Base-by-base conservation (phyloP, 1,140 invertebrate species). In the Papilio helenus region DNA sequence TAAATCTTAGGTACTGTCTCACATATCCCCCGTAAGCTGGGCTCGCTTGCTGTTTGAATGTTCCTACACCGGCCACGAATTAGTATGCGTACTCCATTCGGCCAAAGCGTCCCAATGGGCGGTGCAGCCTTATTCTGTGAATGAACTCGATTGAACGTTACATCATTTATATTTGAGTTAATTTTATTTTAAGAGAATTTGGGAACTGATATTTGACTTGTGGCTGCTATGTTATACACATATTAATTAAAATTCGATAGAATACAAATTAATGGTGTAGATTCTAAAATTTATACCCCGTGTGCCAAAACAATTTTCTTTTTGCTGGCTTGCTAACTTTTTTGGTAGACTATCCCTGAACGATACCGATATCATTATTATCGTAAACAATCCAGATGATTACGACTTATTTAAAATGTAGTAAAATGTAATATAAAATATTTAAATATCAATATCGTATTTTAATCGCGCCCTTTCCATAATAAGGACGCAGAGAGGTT, bases 81-180 rank as follows among this genome's bases (percentile, higher is more conserved):
- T 94, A 93, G 92, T 94, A 94, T 94, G 93, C 93, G 90, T 86
- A 88, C 88, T 90, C 84, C 91, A 93, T 93, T 91, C 91, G 83
- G 83, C 79, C 88, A 85, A 82, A 79, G 82, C 79, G 89, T 88
- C 89, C 90, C 91, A 83, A 87, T 90, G 90, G 91, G 86, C 87
- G 82, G 58, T 79, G 85, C 80, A 80, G 80, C 72, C 86, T 87
- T 94, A 94, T 94, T 94, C 93, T 89, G 84, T 86, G 79, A 81
- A 46, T 73, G 72, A 42, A 68, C 55, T 20, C 80, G n/a, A 23
- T 65, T 76, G 14, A 26, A 18, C 76, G 34, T 76, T 73, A 76
- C 58, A 14, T 61, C 0, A 68, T 68, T 68, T 68, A 26, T 29
- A 68, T 20, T 42, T 79, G 78, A 72, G 72, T 58, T 26, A 72